Percentiles rank a stretch among this genome's conserved stretches.
Conservation (phyloP, 2,888 invertebrate genomes). For the Coelopa pilipes region DNA sequence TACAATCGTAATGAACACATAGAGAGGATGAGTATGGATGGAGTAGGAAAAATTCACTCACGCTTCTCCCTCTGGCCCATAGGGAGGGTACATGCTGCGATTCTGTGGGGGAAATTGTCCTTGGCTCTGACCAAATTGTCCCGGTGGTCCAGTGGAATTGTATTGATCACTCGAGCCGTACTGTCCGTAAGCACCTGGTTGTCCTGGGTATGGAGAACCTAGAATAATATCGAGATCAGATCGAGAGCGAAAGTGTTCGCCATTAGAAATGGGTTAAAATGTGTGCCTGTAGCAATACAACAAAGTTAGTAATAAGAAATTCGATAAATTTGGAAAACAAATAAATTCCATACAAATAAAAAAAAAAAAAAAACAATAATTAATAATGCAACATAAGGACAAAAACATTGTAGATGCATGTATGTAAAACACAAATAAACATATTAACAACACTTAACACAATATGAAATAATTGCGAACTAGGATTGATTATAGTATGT, state of each 20-base stretch:
- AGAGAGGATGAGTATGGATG: constrained; percentile 38
- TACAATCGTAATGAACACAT: constrained; percentile 38
- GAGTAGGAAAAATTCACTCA: constrained; percentile 61
- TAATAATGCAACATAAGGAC: constrained; percentile 13
- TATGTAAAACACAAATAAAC: neutral
- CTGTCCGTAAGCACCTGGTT: constrained; percentile 74
- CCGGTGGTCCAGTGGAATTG: constrained; percentile 70
- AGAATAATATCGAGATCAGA: constrained; percentile 44
- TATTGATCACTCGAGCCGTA: constrained; percentile 74
- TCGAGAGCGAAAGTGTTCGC: constrained; percentile 7
- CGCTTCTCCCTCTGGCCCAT: constrained; percentile 78
- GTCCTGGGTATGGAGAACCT: constrained; percentile 72
- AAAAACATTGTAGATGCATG: constrained; percentile 17
- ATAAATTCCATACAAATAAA: constrained; percentile 11
- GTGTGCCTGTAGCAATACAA: neutral
- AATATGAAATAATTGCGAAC: neutral
- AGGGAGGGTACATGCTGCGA: constrained; percentile 83
- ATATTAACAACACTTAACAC: neutral
- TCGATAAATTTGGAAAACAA: neutral
- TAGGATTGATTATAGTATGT: neutral
- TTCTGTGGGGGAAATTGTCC: constrained; percentile 74
- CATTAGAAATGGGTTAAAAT: neutral
- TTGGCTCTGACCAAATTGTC: constrained; percentile 72
- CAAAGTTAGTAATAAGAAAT: neutral
- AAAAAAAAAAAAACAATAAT: constrained; percentile 5